phyloP scores from a whole-genome alignment of 2,797 vertebrate genomes.

The Onychomys leucogaster region DNA sequence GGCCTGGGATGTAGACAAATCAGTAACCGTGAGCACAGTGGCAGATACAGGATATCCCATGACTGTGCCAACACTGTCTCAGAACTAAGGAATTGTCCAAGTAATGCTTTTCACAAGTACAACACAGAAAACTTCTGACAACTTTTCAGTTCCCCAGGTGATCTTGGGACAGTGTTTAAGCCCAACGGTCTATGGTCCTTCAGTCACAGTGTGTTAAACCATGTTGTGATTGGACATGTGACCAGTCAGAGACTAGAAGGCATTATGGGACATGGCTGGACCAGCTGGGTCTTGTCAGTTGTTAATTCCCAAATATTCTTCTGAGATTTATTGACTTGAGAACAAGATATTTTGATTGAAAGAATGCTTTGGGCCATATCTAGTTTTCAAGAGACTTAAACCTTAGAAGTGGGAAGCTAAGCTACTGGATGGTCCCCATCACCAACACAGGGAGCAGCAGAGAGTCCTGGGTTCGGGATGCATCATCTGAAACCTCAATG shows the following conservation, averaged over 20 bases:
- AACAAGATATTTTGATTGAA: not conserved
- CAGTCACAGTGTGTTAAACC: not conserved
- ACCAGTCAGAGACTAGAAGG: not conserved
- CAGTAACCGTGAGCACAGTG: not conserved
- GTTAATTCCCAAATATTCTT: not conserved
- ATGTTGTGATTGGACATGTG: not conserved
- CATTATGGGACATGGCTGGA: not conserved
- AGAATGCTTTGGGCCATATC: not conserved
- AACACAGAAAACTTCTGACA: not conserved
- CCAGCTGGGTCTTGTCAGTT: not conserved
- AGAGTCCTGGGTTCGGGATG: not conserved
- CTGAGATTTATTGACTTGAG: not conserved
- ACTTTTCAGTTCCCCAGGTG: not conserved
- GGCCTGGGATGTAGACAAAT: conserved; percentile 87
- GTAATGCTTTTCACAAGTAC: not conserved
- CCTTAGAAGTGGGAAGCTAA: not conserved
- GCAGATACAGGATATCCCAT: too few species aligned
- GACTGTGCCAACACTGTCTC: not conserved
- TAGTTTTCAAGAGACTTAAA: conserved; percentile 31
- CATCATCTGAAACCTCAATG: not conserved
- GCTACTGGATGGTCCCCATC: not conserved
- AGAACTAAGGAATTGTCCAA: not conserved
- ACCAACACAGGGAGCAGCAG: not conserved
- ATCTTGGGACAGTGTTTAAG: not conserved
- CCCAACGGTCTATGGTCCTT: not conserved